Evolutionary conservation across 2,113 vertebrate genomes (phyloP).

Genomic region (Tragelaphus buxtoni): DNA sequence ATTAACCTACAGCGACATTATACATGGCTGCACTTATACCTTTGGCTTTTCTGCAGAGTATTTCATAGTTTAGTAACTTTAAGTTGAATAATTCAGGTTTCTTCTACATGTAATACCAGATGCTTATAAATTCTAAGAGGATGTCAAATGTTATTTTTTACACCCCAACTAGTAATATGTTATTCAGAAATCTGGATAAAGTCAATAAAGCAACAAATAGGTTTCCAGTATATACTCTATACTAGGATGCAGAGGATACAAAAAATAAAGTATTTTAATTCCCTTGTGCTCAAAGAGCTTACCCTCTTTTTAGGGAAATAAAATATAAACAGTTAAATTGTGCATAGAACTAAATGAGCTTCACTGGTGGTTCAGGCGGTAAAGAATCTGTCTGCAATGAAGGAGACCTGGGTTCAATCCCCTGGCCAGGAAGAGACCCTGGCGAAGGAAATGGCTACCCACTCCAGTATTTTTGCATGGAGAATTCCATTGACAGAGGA

Average conservation of each 20-base stretch:
- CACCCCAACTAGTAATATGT: neutral
- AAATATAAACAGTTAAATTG: neutral
- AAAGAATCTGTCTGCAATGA: neutral
- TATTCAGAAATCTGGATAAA: constrained; percentile 1
- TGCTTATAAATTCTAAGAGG: constrained; percentile 40
- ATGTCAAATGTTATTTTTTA: neutral
- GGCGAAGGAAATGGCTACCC: neutral
- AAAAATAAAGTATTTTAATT: neutral
- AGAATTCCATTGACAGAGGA: neutral
- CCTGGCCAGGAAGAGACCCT: neutral
- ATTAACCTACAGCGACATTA: constrained; percentile 75
- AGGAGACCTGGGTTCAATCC: neutral
- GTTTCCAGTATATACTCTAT: neutral
- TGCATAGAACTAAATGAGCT: neutral
- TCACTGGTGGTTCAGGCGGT: neutral
- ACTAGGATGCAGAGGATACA: neutral
- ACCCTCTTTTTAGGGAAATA: neutral
- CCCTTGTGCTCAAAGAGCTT: neutral
- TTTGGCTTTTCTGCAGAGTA: constrained; percentile 64
- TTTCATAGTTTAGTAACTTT: constrained; percentile 75
- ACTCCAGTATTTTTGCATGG: neutral
- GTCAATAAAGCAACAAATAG: constrained; percentile 34
- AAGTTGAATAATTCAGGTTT: constrained; percentile 60
- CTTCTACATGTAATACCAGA: constrained; percentile 35
- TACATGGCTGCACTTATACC: constrained; percentile 61